Evolutionary conservation across 2,113 vertebrate genomes (phyloP).

Genomic region (Agapornis roseicollis): DNA sequence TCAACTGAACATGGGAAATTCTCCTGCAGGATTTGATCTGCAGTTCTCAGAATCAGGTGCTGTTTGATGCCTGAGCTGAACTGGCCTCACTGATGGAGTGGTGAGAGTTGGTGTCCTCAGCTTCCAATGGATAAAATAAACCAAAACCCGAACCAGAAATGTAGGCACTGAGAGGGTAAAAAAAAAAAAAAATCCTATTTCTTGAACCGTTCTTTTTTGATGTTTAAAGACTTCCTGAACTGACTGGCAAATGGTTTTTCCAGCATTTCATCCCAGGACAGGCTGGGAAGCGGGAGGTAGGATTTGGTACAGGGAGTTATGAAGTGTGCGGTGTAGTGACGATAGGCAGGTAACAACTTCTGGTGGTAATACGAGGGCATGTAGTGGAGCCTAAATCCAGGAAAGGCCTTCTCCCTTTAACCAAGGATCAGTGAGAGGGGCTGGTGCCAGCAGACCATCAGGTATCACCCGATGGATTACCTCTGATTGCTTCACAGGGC

Average conservation of each 20-base stretch:
- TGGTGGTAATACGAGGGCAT: constrained; percentile 26
- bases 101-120: background rate
- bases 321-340: background rate
- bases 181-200: background rate
- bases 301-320: background rate
- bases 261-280: background rate
- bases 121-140: background rate
- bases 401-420: background rate
- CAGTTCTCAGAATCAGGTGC: background rate
- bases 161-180: background rate
- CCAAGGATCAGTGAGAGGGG: background rate
- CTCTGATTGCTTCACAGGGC: background rate
- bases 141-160: background rate
- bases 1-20: background rate
- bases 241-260: constrained; percentile 27
- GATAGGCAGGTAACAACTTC: constrained; percentile 47
- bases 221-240: constrained; percentile 21
- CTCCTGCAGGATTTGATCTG: background rate
- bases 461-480: background rate
- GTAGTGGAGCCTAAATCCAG: background rate
- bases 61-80: background rate
- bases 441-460: background rate
- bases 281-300: constrained; percentile 7
- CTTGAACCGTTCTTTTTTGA: background rate
- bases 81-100: background rate